phyloP scores from a whole-genome alignment of 2,797 vertebrate species.

The Eulemur mongoz region DNA sequence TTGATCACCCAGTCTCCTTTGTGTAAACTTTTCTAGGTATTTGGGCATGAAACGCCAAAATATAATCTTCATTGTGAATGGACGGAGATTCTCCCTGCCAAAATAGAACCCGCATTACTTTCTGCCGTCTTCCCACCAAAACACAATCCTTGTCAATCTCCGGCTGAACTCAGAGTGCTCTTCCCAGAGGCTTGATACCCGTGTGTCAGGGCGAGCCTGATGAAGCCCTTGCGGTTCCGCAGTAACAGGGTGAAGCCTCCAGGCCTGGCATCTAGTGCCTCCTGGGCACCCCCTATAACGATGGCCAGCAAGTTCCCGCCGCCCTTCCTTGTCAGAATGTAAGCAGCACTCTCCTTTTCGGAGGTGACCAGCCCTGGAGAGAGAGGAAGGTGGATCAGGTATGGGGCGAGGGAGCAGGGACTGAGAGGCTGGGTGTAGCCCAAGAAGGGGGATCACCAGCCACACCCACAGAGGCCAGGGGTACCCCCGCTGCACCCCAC shows the following conservation, averaged over 20 bases:
- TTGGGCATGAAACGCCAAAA: neutral
- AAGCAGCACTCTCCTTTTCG: slow-evolving; percentile 89
- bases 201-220: slow-evolving; percentile 91
- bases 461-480: neutral
- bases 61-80: neutral
- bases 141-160: neutral
- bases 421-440: neutral
- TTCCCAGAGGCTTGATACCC: slow-evolving; percentile 87
- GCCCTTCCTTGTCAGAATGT: slow-evolving; percentile 82
- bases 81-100: neutral
- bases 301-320: slow-evolving; percentile 90
- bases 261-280: slow-evolving; percentile 92
- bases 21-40: neutral
- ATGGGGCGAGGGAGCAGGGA: neutral
- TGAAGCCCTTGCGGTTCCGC: slow-evolving; percentile 93
- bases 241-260: slow-evolving; percentile 90
- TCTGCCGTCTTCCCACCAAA: neutral
- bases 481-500: neutral
- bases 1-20: neutral
- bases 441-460: neutral
- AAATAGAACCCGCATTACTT: neutral
- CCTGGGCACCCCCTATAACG: slow-evolving; percentile 92
- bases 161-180: neutral
- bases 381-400: neutral
- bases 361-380: slow-evolving; percentile 92